These are phyloP conservation scores for Apogon hyalosoma DNA, from an alignment of 2,797 vertebrate species.

Conservation along the genomic window DNA sequence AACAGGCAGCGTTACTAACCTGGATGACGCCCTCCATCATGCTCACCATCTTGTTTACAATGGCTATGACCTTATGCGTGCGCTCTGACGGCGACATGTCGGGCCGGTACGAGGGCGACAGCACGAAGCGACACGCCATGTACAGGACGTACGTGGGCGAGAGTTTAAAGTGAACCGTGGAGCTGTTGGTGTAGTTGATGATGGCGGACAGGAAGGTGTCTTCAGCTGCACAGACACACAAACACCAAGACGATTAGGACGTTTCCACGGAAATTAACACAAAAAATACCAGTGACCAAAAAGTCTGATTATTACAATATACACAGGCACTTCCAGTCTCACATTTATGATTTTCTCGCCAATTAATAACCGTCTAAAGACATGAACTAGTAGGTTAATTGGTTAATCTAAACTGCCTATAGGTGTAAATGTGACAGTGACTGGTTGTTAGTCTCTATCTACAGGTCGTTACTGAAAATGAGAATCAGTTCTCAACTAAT, in stretches of 20 bases:
- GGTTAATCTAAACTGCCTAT: too few relatives aligned
- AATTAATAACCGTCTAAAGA: too few relatives aligned
- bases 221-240: slow-evolving; percentile 85
- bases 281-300: too few relatives aligned
- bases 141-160: slow-evolving; percentile 96
- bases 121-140: slow-evolving; percentile 96
- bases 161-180: slow-evolving; percentile 97
- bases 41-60: slow-evolving; percentile 99
- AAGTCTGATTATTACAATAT: too few relatives aligned
- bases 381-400: too few relatives aligned
- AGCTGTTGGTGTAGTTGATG: slow-evolving; percentile 99
- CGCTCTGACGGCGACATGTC: slow-evolving; percentile 93
- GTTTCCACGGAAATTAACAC: background rate
- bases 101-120: slow-evolving; percentile 92
- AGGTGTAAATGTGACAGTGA: too few relatives aligned
- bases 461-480: too few relatives aligned
- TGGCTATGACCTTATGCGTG: slow-evolving; percentile 95
- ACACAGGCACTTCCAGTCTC: too few relatives aligned
- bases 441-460: too few relatives aligned
- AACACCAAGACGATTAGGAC: background rate
- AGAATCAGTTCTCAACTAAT: too few relatives aligned
- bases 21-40: slow-evolving; percentile 99
- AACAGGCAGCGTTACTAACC: slow-evolving; percentile 82
- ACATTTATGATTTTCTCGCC: too few relatives aligned
- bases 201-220: slow-evolving; percentile 97